These are phyloP conservation scores for Elachura formosa DNA, from an alignment of 2,113 vertebrate genomes.

Conservation along the genomic window DNA sequence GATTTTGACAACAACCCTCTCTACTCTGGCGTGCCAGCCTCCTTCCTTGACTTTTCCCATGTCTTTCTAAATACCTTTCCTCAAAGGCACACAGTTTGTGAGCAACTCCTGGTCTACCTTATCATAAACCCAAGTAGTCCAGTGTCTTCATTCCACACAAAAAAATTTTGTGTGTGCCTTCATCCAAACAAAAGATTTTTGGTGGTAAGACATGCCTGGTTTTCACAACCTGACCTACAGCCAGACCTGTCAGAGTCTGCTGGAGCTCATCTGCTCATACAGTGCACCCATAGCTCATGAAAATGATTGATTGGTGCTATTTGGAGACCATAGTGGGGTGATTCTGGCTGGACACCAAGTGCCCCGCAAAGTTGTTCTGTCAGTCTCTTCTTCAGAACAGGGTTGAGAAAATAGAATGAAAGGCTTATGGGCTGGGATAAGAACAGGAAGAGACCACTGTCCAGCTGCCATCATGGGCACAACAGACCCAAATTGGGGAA, in stretches of 20 bases:
- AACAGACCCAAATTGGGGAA: neutral
- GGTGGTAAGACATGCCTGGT: accelerated
- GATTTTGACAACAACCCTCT: accelerated
- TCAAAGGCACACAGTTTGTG: neutral
- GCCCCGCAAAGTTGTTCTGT: neutral
- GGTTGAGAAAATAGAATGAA: neutral
- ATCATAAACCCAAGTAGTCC: neutral
- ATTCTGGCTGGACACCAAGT: neutral
- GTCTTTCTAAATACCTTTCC: neutral
- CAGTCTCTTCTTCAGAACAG: neutral
- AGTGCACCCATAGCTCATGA: neutral
- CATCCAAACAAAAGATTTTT: neutral
- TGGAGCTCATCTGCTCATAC: neutral
- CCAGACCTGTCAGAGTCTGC: neutral
- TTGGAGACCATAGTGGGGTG: neutral
- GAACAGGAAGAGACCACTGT: neutral
- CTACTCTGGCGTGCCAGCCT: neutral
- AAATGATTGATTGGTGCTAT: neutral
- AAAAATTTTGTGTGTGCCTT: no score
- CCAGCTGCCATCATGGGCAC: neutral
- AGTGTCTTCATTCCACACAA: neutral
- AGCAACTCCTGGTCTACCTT: neutral
- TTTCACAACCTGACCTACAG: neutral
- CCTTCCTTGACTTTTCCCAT: neutral
- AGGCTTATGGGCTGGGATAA: neutral